phyloP scores from a whole-genome alignment of 2,888 invertebrate species.

The Drosophila mettleri region DNA sequence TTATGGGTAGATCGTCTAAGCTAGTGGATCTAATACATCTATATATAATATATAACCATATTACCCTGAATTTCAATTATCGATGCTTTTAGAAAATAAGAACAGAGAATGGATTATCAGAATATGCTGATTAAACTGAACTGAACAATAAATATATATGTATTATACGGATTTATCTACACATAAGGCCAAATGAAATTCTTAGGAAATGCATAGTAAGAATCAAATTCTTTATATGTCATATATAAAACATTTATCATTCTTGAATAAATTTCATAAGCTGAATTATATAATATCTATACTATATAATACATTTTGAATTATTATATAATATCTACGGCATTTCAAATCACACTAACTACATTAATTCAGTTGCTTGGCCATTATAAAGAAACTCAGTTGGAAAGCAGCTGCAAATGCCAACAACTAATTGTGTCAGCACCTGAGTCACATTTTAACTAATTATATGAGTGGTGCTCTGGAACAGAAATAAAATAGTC shows the following conservation, averaged over 20 bases:
- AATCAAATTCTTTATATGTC: background rate
- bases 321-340: background rate
- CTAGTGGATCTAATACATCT: too few relatives aligned
- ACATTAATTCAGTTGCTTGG: background rate
- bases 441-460: constrained; percentile 15
- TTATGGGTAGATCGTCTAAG: too few relatives aligned
- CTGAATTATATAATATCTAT: background rate
- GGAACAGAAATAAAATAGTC: constrained; percentile 57
- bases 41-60: too few relatives aligned
- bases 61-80: too few relatives aligned
- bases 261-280: background rate
- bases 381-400: background rate
- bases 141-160: too few relatives aligned
- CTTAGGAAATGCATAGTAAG: background rate
- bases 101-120: too few relatives aligned
- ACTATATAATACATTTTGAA: too few relatives aligned
- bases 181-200: background rate
- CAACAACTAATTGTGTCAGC: background rate
- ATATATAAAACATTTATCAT: background rate
- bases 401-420: constrained; percentile 38
- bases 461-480: constrained; percentile 23
- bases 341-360: background rate
- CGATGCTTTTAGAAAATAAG: too few relatives aligned
- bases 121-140: too few relatives aligned
- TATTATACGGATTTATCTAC: too few relatives aligned